phyloP scores from a whole-genome alignment of 2,888 invertebrate genomes.

The Tromatobia lineatoria region DNA sequence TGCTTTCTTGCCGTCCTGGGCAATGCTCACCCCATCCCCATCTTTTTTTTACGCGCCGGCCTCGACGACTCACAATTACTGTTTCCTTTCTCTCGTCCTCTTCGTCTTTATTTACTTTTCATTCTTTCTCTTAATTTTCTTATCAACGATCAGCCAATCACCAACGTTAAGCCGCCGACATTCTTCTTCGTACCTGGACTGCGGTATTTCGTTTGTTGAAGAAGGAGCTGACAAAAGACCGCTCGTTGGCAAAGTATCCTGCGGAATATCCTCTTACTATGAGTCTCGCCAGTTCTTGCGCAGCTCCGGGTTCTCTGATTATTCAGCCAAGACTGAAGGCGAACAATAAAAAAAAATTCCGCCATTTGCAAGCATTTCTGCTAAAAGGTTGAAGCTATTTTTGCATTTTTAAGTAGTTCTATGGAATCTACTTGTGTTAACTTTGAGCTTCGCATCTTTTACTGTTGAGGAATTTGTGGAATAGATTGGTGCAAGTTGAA shows the following conservation, averaged over 20 bases:
- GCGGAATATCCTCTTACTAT: slow-evolving; percentile 5
- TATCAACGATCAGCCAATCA: slow-evolving; percentile 17
- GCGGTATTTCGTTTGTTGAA: slow-evolving; percentile 24
- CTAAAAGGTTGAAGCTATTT: background rate
- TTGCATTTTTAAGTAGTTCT: background rate
- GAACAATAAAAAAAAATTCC: background rate
- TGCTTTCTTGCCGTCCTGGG: slow-evolving; percentile 6
- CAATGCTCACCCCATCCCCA: background rate
- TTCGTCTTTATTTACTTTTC: slow-evolving; percentile 46
- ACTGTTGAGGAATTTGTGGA: too few species aligned
- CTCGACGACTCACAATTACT: slow-evolving; percentile 59
- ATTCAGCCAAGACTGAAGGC: background rate
- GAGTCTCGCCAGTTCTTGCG: background rate
- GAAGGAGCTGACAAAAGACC: slow-evolving; percentile 54
- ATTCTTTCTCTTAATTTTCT: slow-evolving; percentile 38
- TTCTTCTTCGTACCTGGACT: background rate
- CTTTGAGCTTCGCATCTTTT: too few species aligned
- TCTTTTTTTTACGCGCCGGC: background rate
- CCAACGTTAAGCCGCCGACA: background rate
- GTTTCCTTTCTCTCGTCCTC: slow-evolving; percentile 51
- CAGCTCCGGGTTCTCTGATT: background rate
- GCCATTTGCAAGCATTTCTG: background rate
- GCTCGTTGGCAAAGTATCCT: slow-evolving; percentile 13
- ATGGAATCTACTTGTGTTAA: too few species aligned
- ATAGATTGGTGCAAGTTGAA: too few species aligned